Evolutionary conservation across 2,113 vertebrate genomes (phyloP).

Genomic region (Rafetus swinhoei): DNA sequence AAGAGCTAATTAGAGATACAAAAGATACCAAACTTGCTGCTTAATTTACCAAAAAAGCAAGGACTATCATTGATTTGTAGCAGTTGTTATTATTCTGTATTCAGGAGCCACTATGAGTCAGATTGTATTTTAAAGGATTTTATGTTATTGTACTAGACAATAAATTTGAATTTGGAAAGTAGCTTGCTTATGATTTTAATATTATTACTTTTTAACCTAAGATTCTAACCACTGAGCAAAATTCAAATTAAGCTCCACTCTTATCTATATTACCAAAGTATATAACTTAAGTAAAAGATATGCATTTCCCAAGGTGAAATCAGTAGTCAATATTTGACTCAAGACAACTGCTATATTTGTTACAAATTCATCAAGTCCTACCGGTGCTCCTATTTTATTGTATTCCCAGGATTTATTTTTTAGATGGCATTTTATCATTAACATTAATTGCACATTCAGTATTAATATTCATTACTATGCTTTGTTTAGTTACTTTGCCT

Average conservation of each 20-base stretch:
- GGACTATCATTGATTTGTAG: fast-evolving
- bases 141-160: neutral
- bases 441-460: neutral
- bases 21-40: neutral
- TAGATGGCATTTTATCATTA: neutral
- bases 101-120: fast-evolving
- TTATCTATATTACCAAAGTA: neutral
- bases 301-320: neutral
- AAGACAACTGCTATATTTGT: neutral
- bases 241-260: neutral
- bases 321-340: neutral
- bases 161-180: neutral
- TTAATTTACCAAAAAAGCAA: fast-evolving
- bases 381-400: neutral
- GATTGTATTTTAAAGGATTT: neutral
- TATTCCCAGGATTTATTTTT: neutral
- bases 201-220: neutral
- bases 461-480: constrained; percentile 15
- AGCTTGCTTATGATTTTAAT: neutral
- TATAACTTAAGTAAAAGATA: neutral
- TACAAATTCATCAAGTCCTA: fast-evolving
- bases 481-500: neutral
- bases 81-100: neutral
- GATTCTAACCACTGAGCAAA: neutral
- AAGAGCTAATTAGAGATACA: neutral